Evolutionary conservation across 1,140 invertebrate species (phyloP).

Genomic region (Caenorhabditis briggsae): DNA sequence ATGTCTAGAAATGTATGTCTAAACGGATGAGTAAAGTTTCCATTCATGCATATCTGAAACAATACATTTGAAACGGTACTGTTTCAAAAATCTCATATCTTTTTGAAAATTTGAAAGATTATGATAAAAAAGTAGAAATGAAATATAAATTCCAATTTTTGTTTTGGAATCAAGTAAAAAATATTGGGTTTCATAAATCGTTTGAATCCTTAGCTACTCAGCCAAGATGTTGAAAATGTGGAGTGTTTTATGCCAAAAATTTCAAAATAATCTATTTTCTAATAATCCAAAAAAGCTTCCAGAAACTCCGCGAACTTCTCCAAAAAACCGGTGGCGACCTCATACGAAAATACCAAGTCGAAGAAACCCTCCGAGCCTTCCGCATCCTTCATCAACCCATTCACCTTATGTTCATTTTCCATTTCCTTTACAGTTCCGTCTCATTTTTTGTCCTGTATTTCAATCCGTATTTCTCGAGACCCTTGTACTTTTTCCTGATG

Average conservation of each 20-base stretch:
- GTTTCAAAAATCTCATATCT: too few species aligned
- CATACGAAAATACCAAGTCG: slow-evolving; percentile 4
- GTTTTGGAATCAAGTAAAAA: too few species aligned
- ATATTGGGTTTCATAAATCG: too few species aligned
- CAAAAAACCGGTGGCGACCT: slow-evolving; percentile 4
- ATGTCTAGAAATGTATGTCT: too few species aligned
- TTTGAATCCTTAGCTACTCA: too few species aligned
- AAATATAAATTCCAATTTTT: too few species aligned
- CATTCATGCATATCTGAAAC: neutral
- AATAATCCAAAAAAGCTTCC: neutral
- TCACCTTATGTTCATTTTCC: neutral
- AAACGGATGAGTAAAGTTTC: too few species aligned
- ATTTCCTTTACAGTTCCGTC: neutral
- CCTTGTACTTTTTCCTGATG: neutral
- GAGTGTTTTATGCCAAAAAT: too few species aligned
- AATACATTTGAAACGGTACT: neutral
- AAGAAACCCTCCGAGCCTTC: slow-evolving; percentile 6
- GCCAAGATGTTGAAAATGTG: too few species aligned
- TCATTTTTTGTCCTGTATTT: slow-evolving; percentile 5
- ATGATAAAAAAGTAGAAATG: too few species aligned
- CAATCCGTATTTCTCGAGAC: neutral
- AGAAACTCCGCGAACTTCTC: slow-evolving; percentile 1
- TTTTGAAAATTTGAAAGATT: too few species aligned
- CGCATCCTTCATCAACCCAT: neutral
- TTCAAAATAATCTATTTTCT: neutral